Conservation (phyloP, 2,797 vertebrate genomes). For the Aselliscus stoliczkanus region DNA sequence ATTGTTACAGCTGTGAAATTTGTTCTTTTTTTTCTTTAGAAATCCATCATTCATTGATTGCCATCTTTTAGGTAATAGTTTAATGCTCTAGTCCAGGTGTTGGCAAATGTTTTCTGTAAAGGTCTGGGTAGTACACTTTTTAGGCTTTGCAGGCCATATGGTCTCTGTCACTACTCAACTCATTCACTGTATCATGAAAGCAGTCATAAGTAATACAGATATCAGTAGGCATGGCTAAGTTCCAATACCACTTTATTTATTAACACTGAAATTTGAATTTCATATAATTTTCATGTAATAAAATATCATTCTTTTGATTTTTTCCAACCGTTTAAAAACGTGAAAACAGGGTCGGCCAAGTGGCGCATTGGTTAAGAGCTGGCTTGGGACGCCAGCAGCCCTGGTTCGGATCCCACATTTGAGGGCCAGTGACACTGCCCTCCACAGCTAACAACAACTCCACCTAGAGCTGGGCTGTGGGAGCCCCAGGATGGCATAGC, state of each 20-base stretch:
- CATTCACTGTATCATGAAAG: neutral
- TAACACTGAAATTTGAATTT: neutral
- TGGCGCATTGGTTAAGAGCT: too few relatives aligned
- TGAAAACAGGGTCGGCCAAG: too few relatives aligned
- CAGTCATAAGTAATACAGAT: neutral
- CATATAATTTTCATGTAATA: neutral
- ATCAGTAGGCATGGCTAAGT: neutral
- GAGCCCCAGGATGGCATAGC: too few relatives aligned
- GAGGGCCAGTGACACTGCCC: too few relatives aligned
- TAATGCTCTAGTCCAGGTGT: neutral
- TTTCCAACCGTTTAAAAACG: neutral
- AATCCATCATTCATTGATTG: slow-evolving; percentile 23
- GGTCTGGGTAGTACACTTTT: neutral
- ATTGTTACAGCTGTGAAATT: slow-evolving; percentile 48
- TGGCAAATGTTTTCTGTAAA: slow-evolving; percentile 25
- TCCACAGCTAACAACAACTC: too few relatives aligned
- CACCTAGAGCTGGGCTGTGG: too few relatives aligned
- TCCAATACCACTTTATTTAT: slow-evolving; percentile 14
- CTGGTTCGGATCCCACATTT: too few relatives aligned
- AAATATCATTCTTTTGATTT: slow-evolving; percentile 2
- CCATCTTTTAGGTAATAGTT: slow-evolving; percentile 13
- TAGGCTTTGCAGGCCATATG: neutral
- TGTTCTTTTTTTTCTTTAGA: slow-evolving; percentile 46
- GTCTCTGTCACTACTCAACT: neutral
- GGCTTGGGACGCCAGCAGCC: too few relatives aligned